Base-by-base conservation (phyloP, 2,797 vertebrate species). In the Diplodus puntazzo region DNA sequence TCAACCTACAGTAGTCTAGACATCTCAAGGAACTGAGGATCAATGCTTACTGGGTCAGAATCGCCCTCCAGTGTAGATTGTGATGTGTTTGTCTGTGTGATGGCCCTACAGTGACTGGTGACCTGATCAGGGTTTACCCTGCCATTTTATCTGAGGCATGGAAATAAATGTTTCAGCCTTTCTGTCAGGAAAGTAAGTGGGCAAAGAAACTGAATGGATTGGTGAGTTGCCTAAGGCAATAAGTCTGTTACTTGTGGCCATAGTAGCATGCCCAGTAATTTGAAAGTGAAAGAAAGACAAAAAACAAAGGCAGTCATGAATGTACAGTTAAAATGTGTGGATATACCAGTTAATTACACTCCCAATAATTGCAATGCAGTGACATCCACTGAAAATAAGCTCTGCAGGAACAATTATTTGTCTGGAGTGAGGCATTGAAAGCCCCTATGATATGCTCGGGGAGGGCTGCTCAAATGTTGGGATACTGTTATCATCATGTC, bases 111-210 rank as follows among this genome's bases (percentile, higher is more conserved):
- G 86, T 62, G 9, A 86, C 73, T 67, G 62, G 53, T 72, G 84
- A 85, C 84, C 72, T 81, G 72, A 77, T 58, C 76, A 34, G 72
- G 66, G 67, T 80, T 80, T 87, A 79, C 65, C 55, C 49, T 79
- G 77, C 59, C 60, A 79, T 73, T 80, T 75, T 1, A 25, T 61
- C 74, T 18, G 53, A 83, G 64, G 69, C 71, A 58, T 53, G 23
- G 60, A 73, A 20, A 53, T 55, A 70, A 68, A 60, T 50, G 46
- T 46, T 76, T n/a, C 48, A 78, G 68, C 45, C 65, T 81, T 66
- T 5, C 39, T 65, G 80, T 50, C 57, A 70, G 55, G 55, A 46
- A 50, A 79, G 69, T 34, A 58, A 69, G 53, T 34, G 8, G 45
- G 53, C 76, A 69, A 27, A 67, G 59, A 75, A 73, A 83, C 70